Base-by-base conservation (phyloP, 2,797 vertebrate species). In the Thalassophryne amazonica region DNA sequence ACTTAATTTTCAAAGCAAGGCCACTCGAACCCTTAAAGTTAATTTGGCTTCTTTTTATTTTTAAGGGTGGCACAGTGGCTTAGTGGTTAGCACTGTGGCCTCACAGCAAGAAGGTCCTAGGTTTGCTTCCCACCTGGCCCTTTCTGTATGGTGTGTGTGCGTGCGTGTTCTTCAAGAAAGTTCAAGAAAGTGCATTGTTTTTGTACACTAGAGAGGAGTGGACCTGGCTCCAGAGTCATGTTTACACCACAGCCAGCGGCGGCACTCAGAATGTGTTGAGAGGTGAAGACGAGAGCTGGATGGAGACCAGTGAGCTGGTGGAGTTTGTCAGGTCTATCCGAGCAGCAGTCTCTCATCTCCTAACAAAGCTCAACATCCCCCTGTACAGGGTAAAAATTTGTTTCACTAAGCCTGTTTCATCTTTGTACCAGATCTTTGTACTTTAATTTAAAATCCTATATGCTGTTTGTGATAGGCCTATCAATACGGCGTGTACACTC, bases 291-390 rank as follows among this genome's bases (percentile, higher is more conserved):
- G 68, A 83, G 2, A 51, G 53, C 47, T 6, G 39, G 55, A 69
- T 50, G 29, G 86, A 90, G 66, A 82, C 47, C 73, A 64, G 57
- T 3, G 75, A 59, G n/a, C 52, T 85, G 52, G 60, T 35, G 55
- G 88, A 90, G 30, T 90, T 90, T 0, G 63, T 81, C 49, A 76
- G 56, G 37, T 77, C 77, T 7, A 73, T 92, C 60, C 86, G 90
- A 71, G 74, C 76, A 1, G 89, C 88, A 0, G 59, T 91, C 59
- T 82, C 80, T 7, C 81, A 80, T 14, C 86, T 92, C 22, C 80
- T 92, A 41, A 88, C 86, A 0, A 91, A 91, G 80, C 88, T 92
- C 82, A 88, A 88, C 74, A 83, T 92, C 68, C 87, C 90, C 53
- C 88, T 91, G 69, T 81, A 89, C 65, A 86, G 89, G 88, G 91